phyloP scores from a whole-genome alignment of 1,140 invertebrate species.

The Temnothorax longispinosus region DNA sequence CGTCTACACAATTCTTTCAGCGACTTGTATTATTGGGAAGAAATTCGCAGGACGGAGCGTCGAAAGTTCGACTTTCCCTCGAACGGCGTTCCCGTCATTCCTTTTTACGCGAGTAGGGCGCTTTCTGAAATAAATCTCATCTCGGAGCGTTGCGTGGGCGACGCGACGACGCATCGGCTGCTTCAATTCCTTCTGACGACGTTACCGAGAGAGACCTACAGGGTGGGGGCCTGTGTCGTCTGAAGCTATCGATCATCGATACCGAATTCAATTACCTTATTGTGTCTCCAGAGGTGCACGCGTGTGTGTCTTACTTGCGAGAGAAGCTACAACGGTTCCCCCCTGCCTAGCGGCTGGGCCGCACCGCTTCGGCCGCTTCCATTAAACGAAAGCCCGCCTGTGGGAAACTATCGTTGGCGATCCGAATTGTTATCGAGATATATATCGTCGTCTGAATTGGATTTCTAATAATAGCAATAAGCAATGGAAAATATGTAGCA shows the following conservation, averaged over 20 bases:
- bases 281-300: conserved; percentile 58
- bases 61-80: conserved; percentile 34
- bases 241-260: conserved; percentile 74
- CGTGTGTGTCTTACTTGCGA: conserved; percentile 64
- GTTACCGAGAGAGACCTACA: conserved; percentile 11
- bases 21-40: conserved; percentile 17
- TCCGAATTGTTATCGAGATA: not conserved
- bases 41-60: conserved; percentile 22
- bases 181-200: conserved; percentile 65
- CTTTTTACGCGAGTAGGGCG: conserved; percentile 42
- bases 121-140: conserved; percentile 56
- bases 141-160: conserved; percentile 57
- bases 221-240: conserved; percentile 55
- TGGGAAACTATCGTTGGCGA: not conserved
- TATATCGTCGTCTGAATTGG: not conserved
- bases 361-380: not conserved
- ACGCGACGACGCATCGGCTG: conserved; percentile 50
- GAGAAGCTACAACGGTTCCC: not conserved
- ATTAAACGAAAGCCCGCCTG: conserved; percentile 10
- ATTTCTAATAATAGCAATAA: not conserved
- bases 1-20: conserved; percentile 8
- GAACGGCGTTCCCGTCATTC: conserved; percentile 19
- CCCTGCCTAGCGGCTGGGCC: not conserved
- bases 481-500: not conserved
- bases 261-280: conserved; percentile 74